phyloP scores from a whole-genome alignment of 2,797 vertebrate genomes.

The Pristis pectinata region DNA sequence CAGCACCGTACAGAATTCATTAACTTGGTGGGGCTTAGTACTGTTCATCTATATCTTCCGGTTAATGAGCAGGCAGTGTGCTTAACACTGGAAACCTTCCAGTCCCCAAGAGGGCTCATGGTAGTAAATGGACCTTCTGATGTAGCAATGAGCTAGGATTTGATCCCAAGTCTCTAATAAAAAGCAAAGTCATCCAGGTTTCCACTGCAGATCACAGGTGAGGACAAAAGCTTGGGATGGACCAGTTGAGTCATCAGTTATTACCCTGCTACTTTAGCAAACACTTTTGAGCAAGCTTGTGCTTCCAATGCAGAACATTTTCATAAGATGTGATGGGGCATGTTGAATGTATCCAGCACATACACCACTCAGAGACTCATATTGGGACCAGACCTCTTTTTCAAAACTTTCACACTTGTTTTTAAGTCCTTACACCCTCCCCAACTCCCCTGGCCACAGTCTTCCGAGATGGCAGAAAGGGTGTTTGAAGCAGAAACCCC shows the following conservation, averaged over 20 bases:
- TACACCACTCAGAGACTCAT: not conserved
- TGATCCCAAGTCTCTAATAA: not conserved
- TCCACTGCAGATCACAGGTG: not conserved
- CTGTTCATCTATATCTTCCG: slow-evolving; percentile 2
- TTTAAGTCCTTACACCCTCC: no score
- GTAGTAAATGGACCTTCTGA: not conserved
- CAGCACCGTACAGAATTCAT: not conserved
- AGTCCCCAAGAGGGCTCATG: no score
- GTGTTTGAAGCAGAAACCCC: no score
- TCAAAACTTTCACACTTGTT: not conserved
- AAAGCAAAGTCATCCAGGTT: not conserved
- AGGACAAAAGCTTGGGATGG: not conserved
- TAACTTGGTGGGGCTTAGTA: not conserved
- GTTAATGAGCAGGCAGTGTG: not conserved
- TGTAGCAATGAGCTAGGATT: not conserved
- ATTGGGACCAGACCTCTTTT: not conserved
- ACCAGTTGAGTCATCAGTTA: not conserved
- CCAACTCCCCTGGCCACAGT: not conserved
- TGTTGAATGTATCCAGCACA: not conserved
- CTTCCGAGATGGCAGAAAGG: not conserved
- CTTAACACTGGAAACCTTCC: not conserved
- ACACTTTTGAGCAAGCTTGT: not conserved
- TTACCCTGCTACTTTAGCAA: not conserved
- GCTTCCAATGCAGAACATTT: not conserved
- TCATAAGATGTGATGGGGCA: not conserved